phyloP scores from a whole-genome alignment of 2,888 invertebrate species.

The Sceliomorpha sp. region DNA sequence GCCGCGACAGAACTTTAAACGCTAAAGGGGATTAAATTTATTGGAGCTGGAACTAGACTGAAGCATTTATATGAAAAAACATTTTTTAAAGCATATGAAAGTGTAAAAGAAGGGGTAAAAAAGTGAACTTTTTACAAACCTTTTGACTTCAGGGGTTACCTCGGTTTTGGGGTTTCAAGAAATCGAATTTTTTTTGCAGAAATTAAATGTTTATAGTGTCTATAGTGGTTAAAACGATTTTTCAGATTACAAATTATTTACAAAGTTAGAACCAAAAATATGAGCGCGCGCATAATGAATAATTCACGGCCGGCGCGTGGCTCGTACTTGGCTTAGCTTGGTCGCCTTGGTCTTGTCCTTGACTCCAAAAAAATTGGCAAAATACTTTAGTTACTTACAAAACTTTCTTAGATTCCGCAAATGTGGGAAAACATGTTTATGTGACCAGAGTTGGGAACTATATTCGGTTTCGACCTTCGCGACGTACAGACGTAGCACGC shows the following conservation, averaged over 20 bases:
- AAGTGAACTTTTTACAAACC: too few relatives aligned
- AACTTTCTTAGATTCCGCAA: constrained; percentile 22
- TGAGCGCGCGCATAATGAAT: constrained; percentile 11
- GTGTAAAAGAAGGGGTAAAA: too few relatives aligned
- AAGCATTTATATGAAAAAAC: constrained; percentile 2
- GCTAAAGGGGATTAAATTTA: too few relatives aligned
- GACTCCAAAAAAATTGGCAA: too few relatives aligned
- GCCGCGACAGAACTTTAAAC: too few relatives aligned
- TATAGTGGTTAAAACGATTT: constrained; percentile 18
- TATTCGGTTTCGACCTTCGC: constrained; percentile 14
- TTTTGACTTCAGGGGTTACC: constrained; percentile 9
- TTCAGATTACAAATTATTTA: constrained; percentile 8
- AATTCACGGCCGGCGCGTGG: constrained; percentile 10
- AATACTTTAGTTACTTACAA: too few relatives aligned
- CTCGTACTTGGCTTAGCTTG: constrained; percentile 11
- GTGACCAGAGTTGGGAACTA: too few relatives aligned
- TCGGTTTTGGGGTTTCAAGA: constrained; percentile 1
- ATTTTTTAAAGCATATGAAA: too few relatives aligned
- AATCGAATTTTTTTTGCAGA: constrained; percentile 10
- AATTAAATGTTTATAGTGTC: constrained; percentile 18
- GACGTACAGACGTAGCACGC: too few relatives aligned
- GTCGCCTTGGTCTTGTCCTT: too few relatives aligned
- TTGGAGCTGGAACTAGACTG: too few relatives aligned
- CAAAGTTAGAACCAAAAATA: constrained; percentile 9
- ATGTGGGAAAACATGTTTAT: constrained; percentile 10